These are phyloP conservation scores for Myodes glareolus DNA, from an alignment of 2,113 vertebrate genomes.

Conservation along the genomic window DNA sequence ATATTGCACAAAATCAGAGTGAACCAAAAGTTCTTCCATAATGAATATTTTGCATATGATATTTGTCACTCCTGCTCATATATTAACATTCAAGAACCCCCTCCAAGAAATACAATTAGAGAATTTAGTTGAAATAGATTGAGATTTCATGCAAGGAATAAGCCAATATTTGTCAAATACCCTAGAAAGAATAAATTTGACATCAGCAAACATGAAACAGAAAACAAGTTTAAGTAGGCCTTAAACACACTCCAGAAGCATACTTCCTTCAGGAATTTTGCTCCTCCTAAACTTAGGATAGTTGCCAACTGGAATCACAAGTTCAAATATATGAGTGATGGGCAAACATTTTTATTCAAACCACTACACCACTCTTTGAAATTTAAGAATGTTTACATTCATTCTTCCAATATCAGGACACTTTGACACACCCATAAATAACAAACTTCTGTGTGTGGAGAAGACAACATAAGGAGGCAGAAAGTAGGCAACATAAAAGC, in stretches of 20 bases:
- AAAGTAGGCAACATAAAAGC: rapidly evolving
- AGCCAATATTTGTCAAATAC: neutral
- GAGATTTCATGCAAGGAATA: neutral
- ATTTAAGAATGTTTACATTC: neutral
- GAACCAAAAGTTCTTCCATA: neutral
- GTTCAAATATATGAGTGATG: too few relatives aligned
- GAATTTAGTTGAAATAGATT: neutral
- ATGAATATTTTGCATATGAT: neutral
- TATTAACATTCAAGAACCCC: neutral
- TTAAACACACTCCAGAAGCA: neutral
- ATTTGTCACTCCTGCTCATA: neutral
- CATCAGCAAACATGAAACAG: neutral
- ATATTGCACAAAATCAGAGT: neutral
- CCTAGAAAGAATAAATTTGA: neutral
- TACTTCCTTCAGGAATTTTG: neutral
- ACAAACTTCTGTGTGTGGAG: rapidly evolving
- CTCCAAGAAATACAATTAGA: neutral
- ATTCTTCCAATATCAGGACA: neutral
- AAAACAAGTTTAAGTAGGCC: too few relatives aligned
- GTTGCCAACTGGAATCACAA: neutral
- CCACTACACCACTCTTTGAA: neutral
- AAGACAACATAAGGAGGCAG: rapidly evolving
- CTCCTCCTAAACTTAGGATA: neutral
- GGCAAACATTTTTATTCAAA: neutral
- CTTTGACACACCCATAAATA: neutral